Percentiles rank a stretch among this genome's conserved stretches.
Evolutionary conservation across 2,888 invertebrate genomes (phyloP).

Genomic region (Cryptus viduatorius): DNA sequence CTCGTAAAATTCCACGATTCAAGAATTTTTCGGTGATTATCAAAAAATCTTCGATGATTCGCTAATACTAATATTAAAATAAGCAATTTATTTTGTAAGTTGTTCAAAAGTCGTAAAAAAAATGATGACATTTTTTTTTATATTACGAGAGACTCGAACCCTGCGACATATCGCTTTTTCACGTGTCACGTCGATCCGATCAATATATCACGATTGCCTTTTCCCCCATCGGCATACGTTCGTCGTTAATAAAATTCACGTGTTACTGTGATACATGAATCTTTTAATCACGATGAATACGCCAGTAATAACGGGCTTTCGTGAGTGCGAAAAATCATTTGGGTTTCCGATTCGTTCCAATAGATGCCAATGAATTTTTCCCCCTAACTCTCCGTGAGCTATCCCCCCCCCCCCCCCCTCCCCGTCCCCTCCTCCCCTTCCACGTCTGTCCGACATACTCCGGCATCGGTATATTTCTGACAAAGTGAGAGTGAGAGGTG

Average conservation of each 20-base stretch:
- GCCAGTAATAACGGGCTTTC: constrained; percentile 35
- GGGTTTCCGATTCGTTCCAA: constrained; percentile 54
- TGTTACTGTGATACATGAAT: constrained; percentile 26
- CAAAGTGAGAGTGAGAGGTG: constrained; percentile 50
- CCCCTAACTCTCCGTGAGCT: constrained; percentile 38
- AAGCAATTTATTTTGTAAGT: no score
- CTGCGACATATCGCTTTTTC: not conserved
- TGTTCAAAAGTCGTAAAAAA: not conserved
- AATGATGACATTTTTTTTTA: not conserved
- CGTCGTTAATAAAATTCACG: constrained; percentile 12
- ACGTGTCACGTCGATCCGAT: constrained; percentile 3
- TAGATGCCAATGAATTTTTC: constrained; percentile 42
- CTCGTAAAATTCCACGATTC: constrained; percentile 26
- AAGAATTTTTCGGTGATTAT: not conserved
- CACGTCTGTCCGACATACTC: constrained; percentile 22
- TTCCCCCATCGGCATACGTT: not conserved
- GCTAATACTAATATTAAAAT: not conserved
- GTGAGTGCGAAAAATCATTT: constrained; percentile 49
- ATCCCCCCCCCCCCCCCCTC: constrained; percentile 7
- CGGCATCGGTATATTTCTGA: constrained; percentile 33
- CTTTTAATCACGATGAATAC: constrained; percentile 53
- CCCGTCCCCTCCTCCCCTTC: constrained; percentile 27
- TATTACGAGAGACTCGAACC: not conserved
- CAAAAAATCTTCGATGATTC: not conserved
- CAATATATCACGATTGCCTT: constrained; percentile 5